phyloP scores from a whole-genome alignment of 2,888 invertebrate genomes.

The Pherbina coryleti region DNA sequence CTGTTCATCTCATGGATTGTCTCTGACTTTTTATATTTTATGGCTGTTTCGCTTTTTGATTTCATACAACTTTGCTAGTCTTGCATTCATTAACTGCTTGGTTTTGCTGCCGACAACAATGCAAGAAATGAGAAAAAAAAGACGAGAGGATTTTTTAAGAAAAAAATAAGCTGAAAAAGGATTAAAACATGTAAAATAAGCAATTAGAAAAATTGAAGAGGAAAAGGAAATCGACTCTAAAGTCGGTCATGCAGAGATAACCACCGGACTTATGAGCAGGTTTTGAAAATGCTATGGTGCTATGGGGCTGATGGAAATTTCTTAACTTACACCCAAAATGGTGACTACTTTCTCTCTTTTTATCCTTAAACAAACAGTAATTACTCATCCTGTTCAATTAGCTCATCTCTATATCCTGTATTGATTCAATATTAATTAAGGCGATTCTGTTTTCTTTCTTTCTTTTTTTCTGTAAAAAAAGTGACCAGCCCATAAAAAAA shows the following conservation, averaged over 20 bases:
- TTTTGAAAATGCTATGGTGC: too few species aligned
- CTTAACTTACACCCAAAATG: neutral
- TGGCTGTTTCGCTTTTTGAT: slow-evolving; percentile 10
- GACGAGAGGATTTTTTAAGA: neutral
- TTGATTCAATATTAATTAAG: neutral
- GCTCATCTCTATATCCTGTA: neutral
- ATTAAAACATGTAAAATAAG: neutral
- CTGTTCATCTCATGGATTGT: neutral
- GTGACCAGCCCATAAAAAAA: too few species aligned
- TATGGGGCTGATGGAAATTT: too few species aligned
- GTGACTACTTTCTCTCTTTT: neutral
- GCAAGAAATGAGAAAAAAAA: neutral
- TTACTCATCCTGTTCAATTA: neutral
- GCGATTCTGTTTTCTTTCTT: too few species aligned
- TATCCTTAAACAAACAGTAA: neutral
- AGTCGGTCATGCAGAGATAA: too few species aligned
- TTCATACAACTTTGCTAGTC: slow-evolving; percentile 6
- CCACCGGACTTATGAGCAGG: too few species aligned
- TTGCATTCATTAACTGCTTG: neutral
- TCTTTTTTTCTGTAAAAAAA: too few species aligned
- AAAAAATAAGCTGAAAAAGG: neutral
- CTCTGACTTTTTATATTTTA: slow-evolving; percentile 21
- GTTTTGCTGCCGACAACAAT: neutral
- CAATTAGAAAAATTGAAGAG: slow-evolving; percentile 9
- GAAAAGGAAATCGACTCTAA: neutral